Evolutionary conservation across 2,888 invertebrate genomes (phyloP), one percentile per base, ranked within the genome.

Genomic region (Tipula unca): DNA sequence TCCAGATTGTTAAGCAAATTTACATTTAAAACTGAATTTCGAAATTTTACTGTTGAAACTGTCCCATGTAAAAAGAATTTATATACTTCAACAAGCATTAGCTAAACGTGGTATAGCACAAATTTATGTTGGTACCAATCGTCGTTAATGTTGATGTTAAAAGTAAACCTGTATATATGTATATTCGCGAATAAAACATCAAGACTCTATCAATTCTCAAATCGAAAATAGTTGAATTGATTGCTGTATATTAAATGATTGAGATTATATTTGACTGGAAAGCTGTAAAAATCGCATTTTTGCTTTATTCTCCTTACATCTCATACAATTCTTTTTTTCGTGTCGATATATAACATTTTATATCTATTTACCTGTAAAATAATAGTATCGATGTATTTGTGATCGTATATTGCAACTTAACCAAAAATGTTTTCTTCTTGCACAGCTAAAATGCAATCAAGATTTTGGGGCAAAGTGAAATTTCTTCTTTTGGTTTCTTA

Each of bases 391-490:
- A 69, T 69, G 69, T 69, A 25, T 69, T 25, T 69, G 69, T 69
- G 69, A 13, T 25, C 69, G 25, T 69, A 69, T 25, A 69, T 10
- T 69, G 69, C 69, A 69, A 25, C 25, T 69, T 69, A 69, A 69
- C 69, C 1, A 69, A 20, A 20, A 20, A 10, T 3, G 20, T 6
- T 54, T 5, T 20, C 8, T 54, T 20, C 25, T 25, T 69, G 69
- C 69, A 69, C 25, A 69, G 69, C 69, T 25, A 25, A 69, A 69
- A 69, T 69, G 69, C 69, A 69, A 25, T 25, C 69, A 69, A 69
- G 48, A 69, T 69, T 69, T 69, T 69, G 69, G 69, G 69, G 25
- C 69, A 69, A 69, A 69, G 69, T 69, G 69, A 69, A 69, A 69
- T 69, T 69, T 69, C 69, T 69, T 69, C 20, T 25, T 69, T 69